Base-by-base conservation (phyloP, 2,797 vertebrate species). In the Podargus strigoides region DNA sequence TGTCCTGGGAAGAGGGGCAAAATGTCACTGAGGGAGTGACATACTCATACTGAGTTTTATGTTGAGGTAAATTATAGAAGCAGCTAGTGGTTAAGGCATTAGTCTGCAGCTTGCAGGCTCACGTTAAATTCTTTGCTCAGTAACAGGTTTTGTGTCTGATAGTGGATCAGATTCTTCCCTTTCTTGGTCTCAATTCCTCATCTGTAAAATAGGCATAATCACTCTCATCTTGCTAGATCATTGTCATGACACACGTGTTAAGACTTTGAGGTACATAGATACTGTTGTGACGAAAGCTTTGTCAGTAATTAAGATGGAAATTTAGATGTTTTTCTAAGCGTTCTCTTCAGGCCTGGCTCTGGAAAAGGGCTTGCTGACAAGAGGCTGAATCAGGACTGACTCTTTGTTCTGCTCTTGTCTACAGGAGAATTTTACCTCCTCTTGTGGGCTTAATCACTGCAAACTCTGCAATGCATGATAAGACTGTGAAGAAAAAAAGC, bases 401-500 rank as follows among this genome's bases (percentile, higher is more conserved):
- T 39, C 49, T 81, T 73, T 63, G 30, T 91, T 93, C 73, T 22
- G 15, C 70, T 60, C 50, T 69, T 32, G 17, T 34, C 41, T 79
- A 42, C 70, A 68, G 80, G 34, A 34, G 39, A 37, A 39, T 62
- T 86, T 91, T 74, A 46, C 83, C 55, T 59, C n/a, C 36, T 82
- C 66, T 50, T 78, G 74, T 30, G 44, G 37, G 53, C 62, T 93
- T 97, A 92, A 93, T 94, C 91, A 62, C 70, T 83, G 34, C 67
- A 82, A 97, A 93, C 52, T 72, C 92, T 68, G 84, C 62, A 85
- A 75, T 77, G 75, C 39, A 5, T 56, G 68, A 82, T 87, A 89
- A 95, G 86, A 60, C 83, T 82, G 80, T 47, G 86, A 96, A 78
- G 77, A 68, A 70, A 50, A 63, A 68, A 50, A 88, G 91, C 96